Evolutionary conservation across 1,140 invertebrate genomes (phyloP).

Genomic region (Sycophaga agraensis): DNA sequence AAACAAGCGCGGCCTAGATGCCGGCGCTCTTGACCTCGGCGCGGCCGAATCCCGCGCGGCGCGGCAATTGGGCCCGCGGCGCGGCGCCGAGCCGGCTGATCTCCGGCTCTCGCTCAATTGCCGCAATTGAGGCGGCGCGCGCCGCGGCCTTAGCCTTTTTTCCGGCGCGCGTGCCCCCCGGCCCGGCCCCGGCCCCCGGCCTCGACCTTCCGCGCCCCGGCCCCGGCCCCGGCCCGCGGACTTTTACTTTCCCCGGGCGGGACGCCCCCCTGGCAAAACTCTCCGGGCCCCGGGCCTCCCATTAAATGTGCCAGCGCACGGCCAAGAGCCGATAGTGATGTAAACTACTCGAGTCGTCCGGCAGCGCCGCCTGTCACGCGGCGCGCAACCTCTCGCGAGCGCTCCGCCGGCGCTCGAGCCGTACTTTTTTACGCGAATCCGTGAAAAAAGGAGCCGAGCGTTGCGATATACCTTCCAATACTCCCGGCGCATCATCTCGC

Average conservation of each 20-base stretch:
- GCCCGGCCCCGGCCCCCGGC: neutral
- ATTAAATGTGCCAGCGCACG: too few species aligned
- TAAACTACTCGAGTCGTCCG: too few species aligned
- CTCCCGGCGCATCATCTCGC: neutral
- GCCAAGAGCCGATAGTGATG: too few species aligned
- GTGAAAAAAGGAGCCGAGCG: too few species aligned
- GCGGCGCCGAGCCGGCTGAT: constrained; percentile 7
- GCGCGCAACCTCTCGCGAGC: neutral
- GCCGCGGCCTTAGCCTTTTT: constrained; percentile 19
- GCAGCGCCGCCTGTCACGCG: too few species aligned
- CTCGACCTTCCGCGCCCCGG: constrained; percentile 3
- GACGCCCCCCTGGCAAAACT: too few species aligned
- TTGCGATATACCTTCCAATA: too few species aligned
- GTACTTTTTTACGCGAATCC: too few species aligned
- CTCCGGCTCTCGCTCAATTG: constrained; percentile 4
- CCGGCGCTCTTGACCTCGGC: neutral
- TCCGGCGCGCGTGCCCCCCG: neutral
- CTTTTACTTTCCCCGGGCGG: too few species aligned
- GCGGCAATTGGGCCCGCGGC: neutral
- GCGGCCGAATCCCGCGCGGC: too few species aligned
- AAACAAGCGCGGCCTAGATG: neutral
- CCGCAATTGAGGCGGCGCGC: constrained; percentile 5
- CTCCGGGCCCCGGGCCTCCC: too few species aligned
- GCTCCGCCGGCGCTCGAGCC: neutral
- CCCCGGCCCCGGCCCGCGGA: too few species aligned